Base-by-base conservation (phyloP, 1,140 invertebrate species). In the Danaus melanippus region DNA sequence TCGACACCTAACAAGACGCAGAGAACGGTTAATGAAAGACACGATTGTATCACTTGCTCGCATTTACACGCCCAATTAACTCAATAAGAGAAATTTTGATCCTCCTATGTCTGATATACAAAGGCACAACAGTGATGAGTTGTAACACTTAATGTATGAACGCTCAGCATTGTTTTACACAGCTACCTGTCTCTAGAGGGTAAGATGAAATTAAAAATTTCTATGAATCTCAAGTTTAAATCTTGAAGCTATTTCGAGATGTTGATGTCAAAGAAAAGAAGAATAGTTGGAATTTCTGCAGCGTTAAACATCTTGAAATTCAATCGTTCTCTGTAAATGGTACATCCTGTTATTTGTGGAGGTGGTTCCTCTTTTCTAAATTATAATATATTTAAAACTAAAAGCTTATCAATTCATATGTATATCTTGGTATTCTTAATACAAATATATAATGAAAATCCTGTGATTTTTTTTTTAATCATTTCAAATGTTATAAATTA, bases 201-300 rank as follows among this genome's bases (percentile, higher is more conserved):
- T 59, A 62, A 59, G 64, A 72, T 71, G 65, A 75, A 75, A 76
- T 74, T 76, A 76, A 79, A 75, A 69, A 66, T 64, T 62, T 67
- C 62, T 68, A 66, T 75, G 62, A 71, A 77, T 67, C 66, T 63
- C 56, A 58, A 53, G 62, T 62, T 62, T 48, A 65, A 69, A 64
- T 69, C 61, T 62, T 48, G 46, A 55, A 53, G 57, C 53, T 50
- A 62, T 66, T 69, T 46, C 44, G 46, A 42, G 12, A 53, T 48
- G 55, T 66, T 58, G 45, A 44, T 52, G 12, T 55, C 52, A 42
- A 56, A 60, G 45, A 45, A 52, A 32, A 12, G 39, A 45, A 45
- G 42, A 43, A 43, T 43, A 17, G 12, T 32, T 21, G 6, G 11
- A 51, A 51, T 51, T 51, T 41, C 41, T 9, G 39, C 9, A 51